Evolutionary conservation across 2,113 vertebrate species (phyloP).

Genomic region (Genyomyrus donnyi): DNA sequence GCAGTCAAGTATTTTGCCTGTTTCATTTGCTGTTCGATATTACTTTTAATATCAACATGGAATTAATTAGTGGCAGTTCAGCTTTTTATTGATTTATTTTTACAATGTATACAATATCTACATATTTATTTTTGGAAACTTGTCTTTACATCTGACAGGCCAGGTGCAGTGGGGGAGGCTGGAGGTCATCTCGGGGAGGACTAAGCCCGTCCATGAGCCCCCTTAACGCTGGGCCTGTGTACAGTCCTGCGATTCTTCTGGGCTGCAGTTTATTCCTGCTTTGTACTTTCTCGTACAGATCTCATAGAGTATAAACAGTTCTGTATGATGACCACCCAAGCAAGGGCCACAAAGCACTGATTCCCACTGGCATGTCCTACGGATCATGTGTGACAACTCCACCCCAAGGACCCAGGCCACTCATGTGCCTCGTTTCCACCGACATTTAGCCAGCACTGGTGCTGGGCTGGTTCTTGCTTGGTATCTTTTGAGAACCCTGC

Average conservation of each 20-base stretch:
- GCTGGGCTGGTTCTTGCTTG: background rate
- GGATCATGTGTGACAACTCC: background rate
- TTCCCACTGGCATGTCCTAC: background rate
- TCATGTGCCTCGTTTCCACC: background rate
- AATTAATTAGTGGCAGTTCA: background rate
- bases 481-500: background rate
- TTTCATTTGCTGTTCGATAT: background rate
- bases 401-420: background rate
- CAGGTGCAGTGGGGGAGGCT: background rate
- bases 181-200: background rate
- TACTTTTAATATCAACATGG: background rate
- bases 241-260: background rate
- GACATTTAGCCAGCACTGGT: background rate
- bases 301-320: background rate
- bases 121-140: background rate
- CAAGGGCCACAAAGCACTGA: background rate
- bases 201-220: background rate
- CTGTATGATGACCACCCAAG: background rate
- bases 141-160: background rate
- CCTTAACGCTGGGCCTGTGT: background rate
- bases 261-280: background rate
- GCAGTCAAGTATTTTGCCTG: background rate
- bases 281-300: background rate
- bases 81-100: background rate
- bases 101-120: background rate